Percentiles rank a stretch among this genome's conserved stretches.
Evolutionary conservation across 35 echinoderm and acorn worm genomes (phyloP).

Genomic region (Stichopus chloronotus): DNA sequence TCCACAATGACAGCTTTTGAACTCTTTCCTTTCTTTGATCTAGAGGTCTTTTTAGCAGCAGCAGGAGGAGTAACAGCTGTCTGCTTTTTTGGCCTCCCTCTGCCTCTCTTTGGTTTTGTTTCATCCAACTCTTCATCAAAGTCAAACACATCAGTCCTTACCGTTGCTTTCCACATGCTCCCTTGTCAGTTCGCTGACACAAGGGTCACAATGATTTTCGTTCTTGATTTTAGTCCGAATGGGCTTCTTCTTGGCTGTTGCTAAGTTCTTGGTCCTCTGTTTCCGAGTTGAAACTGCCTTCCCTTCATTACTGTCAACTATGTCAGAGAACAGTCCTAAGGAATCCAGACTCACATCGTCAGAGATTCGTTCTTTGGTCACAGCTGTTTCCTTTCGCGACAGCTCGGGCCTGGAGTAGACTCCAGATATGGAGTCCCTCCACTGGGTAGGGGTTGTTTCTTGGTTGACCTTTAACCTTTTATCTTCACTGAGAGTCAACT

Average conservation of each 20-base stretch:
- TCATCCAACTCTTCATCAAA: conserved; percentile 28
- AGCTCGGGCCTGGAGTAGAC: conserved; percentile 26
- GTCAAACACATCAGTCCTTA: conserved; percentile 19
- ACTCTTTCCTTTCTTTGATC: not conserved
- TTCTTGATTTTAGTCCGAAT: conserved; percentile 44
- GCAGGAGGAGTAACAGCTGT: not conserved
- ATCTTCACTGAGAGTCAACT: not conserved
- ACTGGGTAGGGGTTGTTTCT: conserved; percentile 19
- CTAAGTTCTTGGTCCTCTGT: conserved; percentile 31
- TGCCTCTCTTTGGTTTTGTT: conserved; percentile 55
- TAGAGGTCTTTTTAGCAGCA: conserved; percentile 4
- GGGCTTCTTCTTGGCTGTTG: conserved; percentile 50
- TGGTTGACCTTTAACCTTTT: not conserved
- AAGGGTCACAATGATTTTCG: not conserved
- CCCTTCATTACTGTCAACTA: not conserved
- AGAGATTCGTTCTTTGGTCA: not conserved
- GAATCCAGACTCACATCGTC: not conserved
- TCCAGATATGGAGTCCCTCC: conserved; percentile 26
- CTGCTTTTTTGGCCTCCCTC: conserved; percentile 46
- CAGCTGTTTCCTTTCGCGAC: not conserved
- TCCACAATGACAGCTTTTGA: not conserved
- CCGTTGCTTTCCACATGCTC: not conserved
- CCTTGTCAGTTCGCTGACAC: not conserved
- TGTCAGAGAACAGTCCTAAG: conserved; percentile 35
- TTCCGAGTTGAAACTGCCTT: not conserved